Conservation (phyloP, 2,797 vertebrate species). For the Siniperca undulata region DNA sequence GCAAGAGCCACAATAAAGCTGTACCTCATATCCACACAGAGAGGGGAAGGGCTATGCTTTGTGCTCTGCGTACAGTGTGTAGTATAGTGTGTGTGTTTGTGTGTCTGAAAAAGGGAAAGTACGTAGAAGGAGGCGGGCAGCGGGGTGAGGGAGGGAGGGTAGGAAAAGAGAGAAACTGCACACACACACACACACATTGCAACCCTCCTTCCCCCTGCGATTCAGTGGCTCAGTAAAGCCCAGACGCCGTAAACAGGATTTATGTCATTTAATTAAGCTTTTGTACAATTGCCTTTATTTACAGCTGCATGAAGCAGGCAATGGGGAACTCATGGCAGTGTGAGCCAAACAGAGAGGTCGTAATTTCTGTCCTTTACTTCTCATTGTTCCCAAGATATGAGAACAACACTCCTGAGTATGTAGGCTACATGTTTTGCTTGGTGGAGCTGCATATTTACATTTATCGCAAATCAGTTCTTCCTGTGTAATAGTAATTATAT, state of each 20-base stretch:
- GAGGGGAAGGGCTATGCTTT: conserved; percentile 5
- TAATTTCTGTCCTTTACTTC: conserved; percentile 76
- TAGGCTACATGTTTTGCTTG: conserved; percentile 41
- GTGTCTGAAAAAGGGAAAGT: conserved; percentile 26
- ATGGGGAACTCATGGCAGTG: conserved; percentile 55
- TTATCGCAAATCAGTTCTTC: conserved; percentile 17
- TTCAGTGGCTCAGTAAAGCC: conserved; percentile 73
- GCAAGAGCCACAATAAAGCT: conserved; percentile 52
- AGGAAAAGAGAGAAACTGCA: conserved; percentile 12
- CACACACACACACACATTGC: conserved; percentile 22
- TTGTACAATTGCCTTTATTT: conserved; percentile 86
- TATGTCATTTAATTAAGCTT: conserved; percentile 88
- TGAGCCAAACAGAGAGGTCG: conserved; percentile 68
- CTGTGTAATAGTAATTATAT: conserved; percentile 2
- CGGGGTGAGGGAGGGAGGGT: background rate
- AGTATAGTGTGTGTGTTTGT: background rate
- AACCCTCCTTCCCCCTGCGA: conserved; percentile 28
- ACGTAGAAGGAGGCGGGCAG: background rate
- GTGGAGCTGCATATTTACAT: conserved; percentile 46
- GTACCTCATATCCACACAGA: conserved; percentile 16
- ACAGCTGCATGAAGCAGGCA: conserved; percentile 74
- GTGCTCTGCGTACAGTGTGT: conserved; percentile 18
- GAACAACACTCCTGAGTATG: conserved; percentile 49
- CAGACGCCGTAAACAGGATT: conserved; percentile 83
- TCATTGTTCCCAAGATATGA: conserved; percentile 71